Base-by-base conservation (phyloP, 1,140 invertebrate species). In the Agrypnia vestita region DNA sequence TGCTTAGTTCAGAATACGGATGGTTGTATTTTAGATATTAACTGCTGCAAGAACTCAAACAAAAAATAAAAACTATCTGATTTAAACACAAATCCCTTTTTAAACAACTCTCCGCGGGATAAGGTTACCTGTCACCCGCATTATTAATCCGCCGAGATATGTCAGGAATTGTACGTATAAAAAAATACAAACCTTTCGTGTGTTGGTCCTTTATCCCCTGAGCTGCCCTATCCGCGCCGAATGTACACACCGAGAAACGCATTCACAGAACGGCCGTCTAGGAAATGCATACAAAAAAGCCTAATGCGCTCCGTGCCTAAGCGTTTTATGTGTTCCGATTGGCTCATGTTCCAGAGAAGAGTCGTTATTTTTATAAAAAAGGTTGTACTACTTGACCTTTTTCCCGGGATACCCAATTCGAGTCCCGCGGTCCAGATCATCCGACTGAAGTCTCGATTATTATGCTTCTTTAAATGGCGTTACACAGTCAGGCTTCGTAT, bases 311-410 rank as follows among this genome's bases (percentile, higher is more conserved):
- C 51, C 15, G 12, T 15, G 12, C 51, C 12, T 12, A 15, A 44
- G 13, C 61, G 61, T 35, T 35, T 64, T 64, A 64, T 64, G 21
- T 25, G 25, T n/a, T 64, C 61, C 3, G 7, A 15, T 64, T n/a
- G 13, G 10, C 21, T 35, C 35, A 35, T 12, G 61, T 64, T 64
- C 21, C 61, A 35, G 6, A 44, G 11, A 13, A 64, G 35, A 43
- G 61, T 43, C 61, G 61, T 64, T 64, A 64, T 64, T 64, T 35
- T 64, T 13, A 64, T 35, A 64, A 64, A 64, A 64, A 64, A 64
- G 25, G 12, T n/a, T 15, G 35, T 35, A 35, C 25, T 35, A 64
- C 35, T 64, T 64, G 61, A 64, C 43, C 61, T 44, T 64, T 64
- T 44, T n/a, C 19, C n/a, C 3, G 10, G 10, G 1, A 64, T 4